phyloP scores from a whole-genome alignment of 2,113 vertebrate species.

The Ceuthmochares aereus region DNA sequence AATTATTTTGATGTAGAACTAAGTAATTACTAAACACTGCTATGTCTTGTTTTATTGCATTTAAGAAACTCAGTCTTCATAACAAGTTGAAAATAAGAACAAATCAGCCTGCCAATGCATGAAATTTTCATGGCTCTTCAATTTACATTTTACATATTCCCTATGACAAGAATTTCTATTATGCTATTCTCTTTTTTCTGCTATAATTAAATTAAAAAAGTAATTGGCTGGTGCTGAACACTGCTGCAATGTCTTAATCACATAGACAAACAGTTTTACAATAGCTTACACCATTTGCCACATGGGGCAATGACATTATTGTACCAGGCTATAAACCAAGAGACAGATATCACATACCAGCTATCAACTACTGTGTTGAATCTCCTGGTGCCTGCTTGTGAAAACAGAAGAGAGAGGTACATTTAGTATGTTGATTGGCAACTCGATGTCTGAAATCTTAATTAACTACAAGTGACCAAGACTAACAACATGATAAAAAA shows the following conservation, averaged over 20 bases:
- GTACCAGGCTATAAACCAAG: conserved; percentile 80
- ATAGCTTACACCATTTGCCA: conserved; percentile 86
- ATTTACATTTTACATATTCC: conserved; percentile 85
- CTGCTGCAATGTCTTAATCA: conserved; percentile 86
- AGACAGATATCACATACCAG: conserved; percentile 78
- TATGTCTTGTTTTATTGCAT: conserved; percentile 82
- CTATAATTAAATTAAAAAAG: conserved; percentile 88
- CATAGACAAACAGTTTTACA: conserved; percentile 88
- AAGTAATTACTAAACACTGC: conserved; percentile 83
- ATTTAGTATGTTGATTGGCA: conserved; percentile 66
- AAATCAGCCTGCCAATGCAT: conserved; percentile 84
- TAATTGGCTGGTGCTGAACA: conserved; percentile 85
- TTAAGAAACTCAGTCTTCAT: conserved; percentile 79
- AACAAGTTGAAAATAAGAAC: conserved; percentile 84
- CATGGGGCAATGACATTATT: conserved; percentile 84
- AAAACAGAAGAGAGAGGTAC: conserved; percentile 59
- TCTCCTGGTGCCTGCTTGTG: conserved; percentile 66
- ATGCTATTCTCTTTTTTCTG: conserved; percentile 83
- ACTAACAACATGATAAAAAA: conserved; percentile 38
- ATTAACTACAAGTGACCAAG: conserved; percentile 67
- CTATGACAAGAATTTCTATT: conserved; percentile 86
- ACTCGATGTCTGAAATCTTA: conserved; percentile 65
- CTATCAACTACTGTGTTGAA: conserved; percentile 69
- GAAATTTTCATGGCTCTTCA: conserved; percentile 86
- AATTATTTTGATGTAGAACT: conserved; percentile 85